phyloP scores from a whole-genome alignment of 2,888 invertebrate genomes.

The Trachelus tabidus region DNA sequence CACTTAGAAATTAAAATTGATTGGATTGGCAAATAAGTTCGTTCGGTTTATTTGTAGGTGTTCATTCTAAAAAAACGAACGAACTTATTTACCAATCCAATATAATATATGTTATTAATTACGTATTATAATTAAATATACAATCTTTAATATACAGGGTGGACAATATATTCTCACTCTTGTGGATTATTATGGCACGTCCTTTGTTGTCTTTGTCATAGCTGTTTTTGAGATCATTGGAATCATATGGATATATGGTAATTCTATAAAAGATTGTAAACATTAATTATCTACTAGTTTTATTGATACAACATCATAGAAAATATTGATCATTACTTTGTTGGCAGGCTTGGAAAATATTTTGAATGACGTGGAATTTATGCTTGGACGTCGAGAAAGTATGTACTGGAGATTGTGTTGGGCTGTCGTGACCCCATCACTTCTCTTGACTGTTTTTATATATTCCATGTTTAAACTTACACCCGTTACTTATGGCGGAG shows the following conservation, averaged over 20 bases:
- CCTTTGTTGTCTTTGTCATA: constrained; percentile 66
- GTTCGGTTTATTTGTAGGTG: too few relatives aligned
- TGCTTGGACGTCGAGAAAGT: constrained; percentile 77
- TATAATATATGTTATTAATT: neutral
- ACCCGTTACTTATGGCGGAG: constrained; percentile 71
- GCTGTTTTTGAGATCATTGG: constrained; percentile 66
- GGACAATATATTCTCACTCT: constrained; percentile 66
- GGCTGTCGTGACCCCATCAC: constrained; percentile 78
- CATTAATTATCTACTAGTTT: neutral
- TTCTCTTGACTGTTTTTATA: constrained; percentile 76
- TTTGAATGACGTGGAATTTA: constrained; percentile 82
- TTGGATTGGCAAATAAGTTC: too few relatives aligned
- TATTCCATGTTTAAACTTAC: constrained; percentile 74
- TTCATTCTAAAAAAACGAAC: too few relatives aligned
- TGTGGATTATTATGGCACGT: constrained; percentile 67
- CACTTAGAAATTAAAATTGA: neutral
- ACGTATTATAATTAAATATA: neutral
- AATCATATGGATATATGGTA: constrained; percentile 66
- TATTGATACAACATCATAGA: constrained; percentile 4
- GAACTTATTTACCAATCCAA: too few relatives aligned
- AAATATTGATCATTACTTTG: neutral
- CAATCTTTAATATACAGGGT: constrained; percentile 53
- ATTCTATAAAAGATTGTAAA: neutral
- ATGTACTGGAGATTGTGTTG: constrained; percentile 86
- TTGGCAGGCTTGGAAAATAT: constrained; percentile 69